A percentile compares a stretch with the other conserved stretches of the same genome.
Evolutionary conservation across 1,140 invertebrate genomes (phyloP).

Genomic region (Platorchestia sp.): DNA sequence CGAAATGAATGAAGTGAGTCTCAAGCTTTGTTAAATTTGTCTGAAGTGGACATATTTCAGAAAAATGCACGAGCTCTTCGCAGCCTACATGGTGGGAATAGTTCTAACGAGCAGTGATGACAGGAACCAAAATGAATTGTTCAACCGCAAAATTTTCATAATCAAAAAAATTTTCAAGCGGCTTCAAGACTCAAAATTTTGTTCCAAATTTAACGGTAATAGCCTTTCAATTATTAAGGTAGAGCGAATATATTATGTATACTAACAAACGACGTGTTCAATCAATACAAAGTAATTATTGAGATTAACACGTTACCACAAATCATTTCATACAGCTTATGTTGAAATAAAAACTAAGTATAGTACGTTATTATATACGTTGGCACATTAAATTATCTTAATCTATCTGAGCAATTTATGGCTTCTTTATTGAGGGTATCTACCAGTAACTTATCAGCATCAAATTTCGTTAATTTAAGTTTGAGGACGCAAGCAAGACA

Average conservation of each 20-base stretch:
- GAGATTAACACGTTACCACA: background rate
- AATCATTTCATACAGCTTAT: background rate
- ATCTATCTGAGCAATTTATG: conserved; percentile 17
- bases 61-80: background rate
- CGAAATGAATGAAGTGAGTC: background rate
- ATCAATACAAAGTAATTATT: background rate
- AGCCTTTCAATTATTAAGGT: background rate
- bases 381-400: conserved; percentile 32
- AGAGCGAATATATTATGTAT: background rate
- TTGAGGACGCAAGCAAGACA: background rate
- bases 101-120: background rate
- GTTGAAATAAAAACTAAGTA: background rate
- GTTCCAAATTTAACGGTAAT: background rate
- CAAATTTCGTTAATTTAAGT: background rate
- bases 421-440: background rate
- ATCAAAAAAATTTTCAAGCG: background rate
- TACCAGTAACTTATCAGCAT: background rate
- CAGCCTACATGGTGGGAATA: background rate
- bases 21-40: background rate
- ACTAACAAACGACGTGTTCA: background rate
- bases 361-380: background rate
- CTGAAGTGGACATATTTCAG: background rate
- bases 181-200: background rate
- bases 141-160: background rate
- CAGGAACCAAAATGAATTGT: too few relatives aligned